Base-by-base conservation (phyloP, 2,113 vertebrate genomes). In the Laterallus jamaicensis region DNA sequence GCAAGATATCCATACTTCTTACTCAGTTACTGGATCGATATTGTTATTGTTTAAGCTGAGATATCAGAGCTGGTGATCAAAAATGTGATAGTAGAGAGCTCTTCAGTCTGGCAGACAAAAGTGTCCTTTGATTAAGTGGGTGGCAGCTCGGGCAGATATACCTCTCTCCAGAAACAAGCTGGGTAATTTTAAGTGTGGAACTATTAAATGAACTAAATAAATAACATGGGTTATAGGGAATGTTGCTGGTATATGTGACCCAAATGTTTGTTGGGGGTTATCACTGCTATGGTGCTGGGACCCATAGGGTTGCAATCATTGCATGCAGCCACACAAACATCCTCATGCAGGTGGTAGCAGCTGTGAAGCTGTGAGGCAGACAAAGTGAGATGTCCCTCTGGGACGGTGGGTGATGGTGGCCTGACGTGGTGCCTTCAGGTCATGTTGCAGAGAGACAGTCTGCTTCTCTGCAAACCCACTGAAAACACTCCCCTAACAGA, bases 41-140 rank as follows among this genome's bases (percentile, higher is more conserved):
- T 11, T 75, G 44, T 71, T 92, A 60, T 84, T 96, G 40, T 82
- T 87, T 89, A 79, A 92, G 49, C 83, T 82, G 80, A 88, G 31
- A 11, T 93, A 68, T 88, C 74, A 70, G 86, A 71, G 54, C 70
- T 89, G 66, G n/a, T 82, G 81, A 81, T 90, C 80, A 83, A 81
- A 92, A 88, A 64, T 17, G 5, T 62, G 44, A 80, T 67, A 62
- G 56, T 26, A 52, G 15, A 82, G 54, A 88, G n/a, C 40, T 89
- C 78, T 87, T 89, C 74, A 52, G 37, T 79, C 67, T 94, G 77
- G 39, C 82, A 95, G 69, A 73, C 55, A 58, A 40, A 93, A 49
- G 4, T 37, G 49, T 47, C 88, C 92, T 84, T 83, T 81, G 69
- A 82, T 87, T 88, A 68, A 94, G 82, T 54, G 58, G 3, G 39